These are phyloP conservation scores for Folsomia manolachei DNA, from an alignment of 2,888 invertebrate species.

Conservation along the genomic window DNA sequence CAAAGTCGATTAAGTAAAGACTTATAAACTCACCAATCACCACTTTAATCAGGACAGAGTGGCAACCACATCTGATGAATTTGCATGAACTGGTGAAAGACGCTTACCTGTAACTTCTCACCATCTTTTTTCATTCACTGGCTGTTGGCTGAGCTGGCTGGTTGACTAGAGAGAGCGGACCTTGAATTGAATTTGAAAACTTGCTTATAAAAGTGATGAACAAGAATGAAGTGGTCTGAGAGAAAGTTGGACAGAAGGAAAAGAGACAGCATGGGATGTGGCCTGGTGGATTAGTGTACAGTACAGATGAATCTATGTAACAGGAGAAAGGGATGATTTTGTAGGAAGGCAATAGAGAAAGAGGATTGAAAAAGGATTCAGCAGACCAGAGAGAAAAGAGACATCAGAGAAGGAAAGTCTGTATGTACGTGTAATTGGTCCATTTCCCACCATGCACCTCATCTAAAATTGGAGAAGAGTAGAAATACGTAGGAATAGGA, in stretches of 20 bases:
- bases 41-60: not conserved
- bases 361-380: not conserved
- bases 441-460: not conserved
- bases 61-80: slow-evolving; percentile 8
- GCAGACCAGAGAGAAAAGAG: not conserved
- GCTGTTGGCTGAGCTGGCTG: not conserved
- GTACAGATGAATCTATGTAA: not conserved
- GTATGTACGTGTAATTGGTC: not conserved
- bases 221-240: not conserved
- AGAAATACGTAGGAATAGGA: too few species aligned
- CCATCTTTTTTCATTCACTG: not conserved
- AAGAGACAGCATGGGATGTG: not conserved
- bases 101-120: not conserved
- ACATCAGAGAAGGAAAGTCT: not conserved
- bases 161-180: too few species aligned
- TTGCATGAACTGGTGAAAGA: not conserved
- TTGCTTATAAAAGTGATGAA: not conserved
- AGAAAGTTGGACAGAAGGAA: not conserved
- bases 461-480: not conserved
- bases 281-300: not conserved
- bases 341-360: too few species aligned
- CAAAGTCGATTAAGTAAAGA: not conserved
- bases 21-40: not conserved
- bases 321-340: too few species aligned
- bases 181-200: not conserved